Percentiles rank a stretch among this genome's conserved stretches.
phyloP scores from a whole-genome alignment of 2,888 invertebrate genomes.

The Latheticus oryzae region DNA sequence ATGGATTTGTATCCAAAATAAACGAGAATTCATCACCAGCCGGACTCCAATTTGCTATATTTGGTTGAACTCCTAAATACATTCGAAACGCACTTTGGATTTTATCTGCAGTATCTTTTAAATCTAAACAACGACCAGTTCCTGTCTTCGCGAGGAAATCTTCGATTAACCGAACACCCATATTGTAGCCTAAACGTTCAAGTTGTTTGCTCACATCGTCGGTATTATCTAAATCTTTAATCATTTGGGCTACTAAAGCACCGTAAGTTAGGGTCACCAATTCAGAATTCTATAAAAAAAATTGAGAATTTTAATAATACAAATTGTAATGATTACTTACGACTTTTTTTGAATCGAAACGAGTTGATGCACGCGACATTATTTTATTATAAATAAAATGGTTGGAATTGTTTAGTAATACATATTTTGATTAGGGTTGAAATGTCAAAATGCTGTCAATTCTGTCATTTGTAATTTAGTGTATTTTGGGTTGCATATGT shows the following conservation, averaged over 20 bases:
- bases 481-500: too few relatives aligned
- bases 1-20: constrained; percentile 93
- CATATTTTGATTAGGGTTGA: too few relatives aligned
- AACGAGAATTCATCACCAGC: constrained; percentile 97
- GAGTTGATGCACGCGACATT: constrained; percentile 80
- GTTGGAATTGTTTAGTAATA: too few relatives aligned
- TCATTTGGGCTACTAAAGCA: constrained; percentile 94
- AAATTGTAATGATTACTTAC: constrained; percentile 66
- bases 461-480: too few relatives aligned
- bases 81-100: constrained; percentile 85
- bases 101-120: constrained; percentile 97
- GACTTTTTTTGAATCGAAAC: constrained; percentile 83
- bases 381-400: too few relatives aligned
- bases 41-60: constrained; percentile 93
- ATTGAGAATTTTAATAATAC: constrained; percentile 17
- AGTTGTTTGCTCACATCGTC: constrained; percentile 98
- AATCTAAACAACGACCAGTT: constrained; percentile 91
- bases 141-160: constrained; percentile 95
- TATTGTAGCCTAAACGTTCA: constrained; percentile 96
- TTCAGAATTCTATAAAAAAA: constrained; percentile 94
- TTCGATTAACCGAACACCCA: constrained; percentile 97
- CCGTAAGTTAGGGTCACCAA: constrained; percentile 98
- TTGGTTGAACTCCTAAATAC: constrained; percentile 92
- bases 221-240: constrained; percentile 95
- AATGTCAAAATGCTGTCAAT: too few relatives aligned